These are phyloP conservation scores for Petrosia ficiformis DNA, from an alignment of 37 sponge, comb jelly and placozoan genomes.

Conservation along the genomic window DNA sequence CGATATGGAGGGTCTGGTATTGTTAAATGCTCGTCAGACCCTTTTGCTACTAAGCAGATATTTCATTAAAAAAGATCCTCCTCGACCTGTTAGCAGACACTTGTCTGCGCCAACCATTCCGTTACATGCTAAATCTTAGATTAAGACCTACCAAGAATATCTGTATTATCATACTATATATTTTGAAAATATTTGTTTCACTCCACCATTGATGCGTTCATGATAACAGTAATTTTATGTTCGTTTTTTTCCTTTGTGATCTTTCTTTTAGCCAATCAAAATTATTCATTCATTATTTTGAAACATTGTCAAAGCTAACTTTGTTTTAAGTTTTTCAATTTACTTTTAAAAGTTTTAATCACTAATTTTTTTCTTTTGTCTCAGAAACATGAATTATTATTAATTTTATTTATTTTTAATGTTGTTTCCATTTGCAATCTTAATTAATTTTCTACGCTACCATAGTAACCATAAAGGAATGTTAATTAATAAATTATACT, in stretches of 20 bases:
- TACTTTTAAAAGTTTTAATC: background rate
- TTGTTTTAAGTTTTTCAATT: background rate
- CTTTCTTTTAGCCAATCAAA: too few species aligned
- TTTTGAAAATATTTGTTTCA: background rate
- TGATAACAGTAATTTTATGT: background rate
- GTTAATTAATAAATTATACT: too few species aligned
- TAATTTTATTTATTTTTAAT: too few species aligned
- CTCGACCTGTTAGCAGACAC: conserved; percentile 63
- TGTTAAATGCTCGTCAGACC: conserved; percentile 70
- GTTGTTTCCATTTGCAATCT: too few species aligned
- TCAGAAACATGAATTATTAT: too few species aligned
- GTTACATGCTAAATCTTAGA: background rate
- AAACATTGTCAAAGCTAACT: background rate
- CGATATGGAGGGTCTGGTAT: conserved; percentile 83
- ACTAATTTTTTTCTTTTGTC: background rate
- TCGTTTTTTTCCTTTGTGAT: background rate
- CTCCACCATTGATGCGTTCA: background rate
- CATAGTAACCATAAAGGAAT: too few species aligned
- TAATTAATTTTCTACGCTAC: too few species aligned
- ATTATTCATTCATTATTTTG: background rate
- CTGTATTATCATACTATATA: background rate
- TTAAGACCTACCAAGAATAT: background rate
- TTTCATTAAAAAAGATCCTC: conserved; percentile 58
- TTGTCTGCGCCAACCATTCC: conserved; percentile 34
- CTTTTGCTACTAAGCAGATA: conserved; percentile 59